Evolutionary conservation across 2,797 vertebrate species (phyloP).

Genomic region (Eulemur rubriventer): DNA sequence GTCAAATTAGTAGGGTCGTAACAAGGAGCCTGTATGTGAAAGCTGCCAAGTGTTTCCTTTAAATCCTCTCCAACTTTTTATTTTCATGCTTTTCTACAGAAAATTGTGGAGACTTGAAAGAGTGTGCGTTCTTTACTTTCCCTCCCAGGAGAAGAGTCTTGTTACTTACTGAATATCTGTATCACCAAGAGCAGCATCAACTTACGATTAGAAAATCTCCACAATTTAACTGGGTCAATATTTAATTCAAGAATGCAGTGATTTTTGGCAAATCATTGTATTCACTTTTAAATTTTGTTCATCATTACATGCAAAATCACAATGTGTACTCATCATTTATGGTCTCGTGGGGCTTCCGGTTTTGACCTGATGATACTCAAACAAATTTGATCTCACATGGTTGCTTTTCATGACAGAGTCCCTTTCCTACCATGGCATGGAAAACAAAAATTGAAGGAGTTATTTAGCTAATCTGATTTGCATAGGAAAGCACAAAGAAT

Average conservation of each 20-base stretch:
- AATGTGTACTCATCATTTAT: neutral
- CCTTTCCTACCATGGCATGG: neutral
- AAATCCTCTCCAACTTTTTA: slow-evolving; percentile 53
- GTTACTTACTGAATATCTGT: neutral
- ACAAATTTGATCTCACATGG: neutral
- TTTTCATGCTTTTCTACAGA: slow-evolving; percentile 29
- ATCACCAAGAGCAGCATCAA: neutral
- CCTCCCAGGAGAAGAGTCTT: neutral
- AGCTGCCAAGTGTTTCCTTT: slow-evolving; percentile 61
- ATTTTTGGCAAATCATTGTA: neutral
- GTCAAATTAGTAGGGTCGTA: slow-evolving; percentile 66
- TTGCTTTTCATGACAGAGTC: neutral
- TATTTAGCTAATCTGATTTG: slow-evolving; percentile 28
- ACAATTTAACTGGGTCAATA: slow-evolving; percentile 29
- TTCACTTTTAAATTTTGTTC: slow-evolving; percentile 44
- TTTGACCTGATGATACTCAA: neutral
- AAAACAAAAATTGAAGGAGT: slow-evolving; percentile 39
- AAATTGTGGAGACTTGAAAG: neutral
- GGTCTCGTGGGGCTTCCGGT: neutral
- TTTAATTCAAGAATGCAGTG: neutral
- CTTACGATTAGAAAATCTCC: slow-evolving; percentile 15
- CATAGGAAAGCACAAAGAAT: neutral
- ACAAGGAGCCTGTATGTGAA: slow-evolving; percentile 59
- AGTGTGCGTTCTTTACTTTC: neutral
- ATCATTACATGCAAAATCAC: slow-evolving; percentile 20